Percentiles rank a stretch among this genome's conserved stretches.
Conservation (phyloP, 2,113 vertebrate genomes). For the Mirza zaza region DNA sequence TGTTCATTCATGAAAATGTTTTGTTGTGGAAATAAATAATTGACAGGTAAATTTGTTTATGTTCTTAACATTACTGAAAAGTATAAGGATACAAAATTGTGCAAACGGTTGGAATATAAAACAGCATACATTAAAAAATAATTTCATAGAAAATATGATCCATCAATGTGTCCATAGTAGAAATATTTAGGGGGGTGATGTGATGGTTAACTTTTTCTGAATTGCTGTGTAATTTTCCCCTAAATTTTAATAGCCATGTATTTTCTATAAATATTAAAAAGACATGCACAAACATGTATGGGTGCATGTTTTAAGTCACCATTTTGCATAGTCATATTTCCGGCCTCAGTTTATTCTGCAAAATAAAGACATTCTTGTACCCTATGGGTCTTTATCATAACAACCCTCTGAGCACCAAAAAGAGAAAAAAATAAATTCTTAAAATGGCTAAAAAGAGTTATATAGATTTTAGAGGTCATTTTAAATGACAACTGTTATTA, state of each 20-base stretch:
- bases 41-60: not conserved
- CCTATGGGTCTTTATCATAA: not conserved
- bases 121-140: not conserved
- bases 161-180: not conserved
- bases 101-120: not conserved
- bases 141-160: not conserved
- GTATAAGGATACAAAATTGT: not conserved
- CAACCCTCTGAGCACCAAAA: not conserved
- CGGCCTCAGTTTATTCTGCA: not conserved
- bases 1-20: not conserved
- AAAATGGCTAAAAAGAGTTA: not conserved
- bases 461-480: not conserved
- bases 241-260: not conserved
- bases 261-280: not conserved
- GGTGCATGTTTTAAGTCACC: not conserved
- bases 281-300: rapidly evolving
- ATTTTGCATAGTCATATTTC: not conserved
- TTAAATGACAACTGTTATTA: not conserved
- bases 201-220: not conserved
- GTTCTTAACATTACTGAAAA: not conserved
- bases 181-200: not conserved
- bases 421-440: not conserved
- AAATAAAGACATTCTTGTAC: not conserved
- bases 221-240: not conserved
- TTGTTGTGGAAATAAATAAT: not conserved